These are phyloP conservation scores for Pedicia rivosa DNA, from an alignment of 2,888 invertebrate genomes.

Conservation along the genomic window DNA sequence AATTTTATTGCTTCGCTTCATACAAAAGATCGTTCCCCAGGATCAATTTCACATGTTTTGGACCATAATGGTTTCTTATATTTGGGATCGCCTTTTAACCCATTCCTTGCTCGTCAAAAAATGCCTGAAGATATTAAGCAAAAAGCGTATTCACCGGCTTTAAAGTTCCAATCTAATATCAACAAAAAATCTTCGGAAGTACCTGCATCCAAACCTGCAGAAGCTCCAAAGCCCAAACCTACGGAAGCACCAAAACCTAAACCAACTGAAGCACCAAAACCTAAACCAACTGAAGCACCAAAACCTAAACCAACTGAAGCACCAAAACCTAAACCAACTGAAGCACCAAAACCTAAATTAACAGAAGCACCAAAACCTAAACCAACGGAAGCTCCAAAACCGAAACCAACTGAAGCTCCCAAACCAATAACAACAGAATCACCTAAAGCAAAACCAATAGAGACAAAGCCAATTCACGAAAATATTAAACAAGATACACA, in stretches of 20 bases:
- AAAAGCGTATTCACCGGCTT: conserved; percentile 13
- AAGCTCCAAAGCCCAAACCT: conserved; percentile 14
- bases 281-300: conserved; percentile 12
- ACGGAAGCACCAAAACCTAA: conserved; percentile 10
- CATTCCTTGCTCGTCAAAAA: conserved; percentile 47
- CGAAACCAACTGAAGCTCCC: conserved; percentile 14
- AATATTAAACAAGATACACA: conserved; percentile 36
- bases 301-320: conserved; percentile 15
- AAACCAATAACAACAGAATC: conserved; percentile 16
- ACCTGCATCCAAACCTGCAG: conserved; percentile 15
- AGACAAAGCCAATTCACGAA: conserved; percentile 36
- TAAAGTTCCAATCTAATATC: too few species aligned
- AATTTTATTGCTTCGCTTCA: conserved; percentile 52
- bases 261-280: conserved; percentile 16
- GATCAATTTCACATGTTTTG: conserved; percentile 45
- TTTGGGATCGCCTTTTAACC: conserved; percentile 50
- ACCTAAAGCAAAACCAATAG: conserved; percentile 14
- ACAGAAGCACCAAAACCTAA: conserved; percentile 14
- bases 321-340: conserved; percentile 17
- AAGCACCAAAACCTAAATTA: conserved; percentile 15
- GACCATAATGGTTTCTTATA: conserved; percentile 46
- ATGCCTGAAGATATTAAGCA: conserved; percentile 27
- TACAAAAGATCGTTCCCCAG: conserved; percentile 38
- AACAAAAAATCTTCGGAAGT: conserved; percentile 11
- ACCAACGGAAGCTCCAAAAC: conserved; percentile 15